Base-by-base conservation (phyloP, 2,113 vertebrate species). In the Chamaea fasciata region DNA sequence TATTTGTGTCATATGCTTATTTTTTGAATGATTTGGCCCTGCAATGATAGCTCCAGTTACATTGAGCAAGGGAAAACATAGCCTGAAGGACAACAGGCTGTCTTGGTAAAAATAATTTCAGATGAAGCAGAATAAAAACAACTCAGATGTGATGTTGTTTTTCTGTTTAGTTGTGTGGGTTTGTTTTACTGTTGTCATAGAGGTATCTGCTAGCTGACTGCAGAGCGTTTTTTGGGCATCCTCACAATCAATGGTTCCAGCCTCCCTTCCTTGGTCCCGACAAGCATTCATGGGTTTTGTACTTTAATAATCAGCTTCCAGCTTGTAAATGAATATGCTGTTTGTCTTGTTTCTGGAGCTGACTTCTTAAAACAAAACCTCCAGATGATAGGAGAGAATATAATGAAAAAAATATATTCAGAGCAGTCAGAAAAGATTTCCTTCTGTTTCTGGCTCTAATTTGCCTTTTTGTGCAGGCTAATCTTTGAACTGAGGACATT, bases 101-200 rank as follows among this genome's bases (percentile, higher is more conserved):
- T 64, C 63, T 70, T 74, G 80, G 39, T 81, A 88, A 91, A 95
- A 96, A 92, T 95, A 92, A 92, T 62, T 89, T 75, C 52, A 90
- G 74, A 82, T 82, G 73, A 91, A 87, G 64, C 56, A 82, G 83
- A 94, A 87, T 81, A 65, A 95, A 95, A 76, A 75, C 88, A 65
- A 89, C 83, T n/a, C 52, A 59, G 79, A 83, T 88, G 33, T 46
- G 27, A 55, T 55, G 42, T 21, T 47, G 41, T 59, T 84, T 70
- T 46, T 71, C 33, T 62, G 21, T 41, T 60, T 35, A 18, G 17
- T 73, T 85, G n/a, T 52, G 82, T 90, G 69, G 71, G 53, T 30
- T 33, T 80, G 49, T 93, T 89, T 78, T 39, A 53, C 63, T 78
- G 81, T 94, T 96, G 77, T 93, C 70, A 69, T 57, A 90, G 89